Evolutionary conservation across 2,888 invertebrate genomes (phyloP).

Genomic region (Drosophila colorata): DNA sequence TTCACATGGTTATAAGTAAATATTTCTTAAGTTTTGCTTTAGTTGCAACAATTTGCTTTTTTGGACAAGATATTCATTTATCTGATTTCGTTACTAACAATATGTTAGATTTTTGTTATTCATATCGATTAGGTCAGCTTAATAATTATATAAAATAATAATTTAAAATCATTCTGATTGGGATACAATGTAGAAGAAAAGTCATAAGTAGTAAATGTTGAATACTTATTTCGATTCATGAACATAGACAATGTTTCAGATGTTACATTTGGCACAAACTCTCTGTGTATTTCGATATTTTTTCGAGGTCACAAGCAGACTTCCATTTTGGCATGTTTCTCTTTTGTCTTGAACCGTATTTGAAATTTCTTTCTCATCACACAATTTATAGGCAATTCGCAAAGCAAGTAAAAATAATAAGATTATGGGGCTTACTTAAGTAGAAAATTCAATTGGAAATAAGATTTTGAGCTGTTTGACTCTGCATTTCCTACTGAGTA

Average conservation of each 20-base stretch:
- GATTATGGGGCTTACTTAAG: slow-evolving; percentile 3
- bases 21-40: slow-evolving; percentile 48
- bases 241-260: not conserved
- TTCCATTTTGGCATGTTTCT: slow-evolving; percentile 19
- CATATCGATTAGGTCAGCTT: slow-evolving; percentile 25
- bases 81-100: slow-evolving; percentile 45
- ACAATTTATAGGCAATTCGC: slow-evolving; percentile 7
- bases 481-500: slow-evolving; percentile 17
- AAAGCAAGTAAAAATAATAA: slow-evolving; percentile 6
- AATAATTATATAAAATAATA: slow-evolving; percentile 7
- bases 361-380: slow-evolving; percentile 1
- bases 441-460: slow-evolving; percentile 23
- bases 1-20: slow-evolving; percentile 74
- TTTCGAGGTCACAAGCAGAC: not conserved
- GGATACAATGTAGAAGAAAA: not conserved
- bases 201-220: slow-evolving; percentile 8
- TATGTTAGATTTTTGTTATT: slow-evolving; percentile 29
- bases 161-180: slow-evolving; percentile 13
- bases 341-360: not conserved
- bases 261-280: slow-evolving; percentile 44
- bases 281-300: slow-evolving; percentile 9
- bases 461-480: slow-evolving; percentile 37
- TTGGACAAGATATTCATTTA: slow-evolving; percentile 69
- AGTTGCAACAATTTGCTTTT: slow-evolving; percentile 43
- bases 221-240: slow-evolving; percentile 4